Base-by-base conservation (phyloP, 2,797 vertebrate species). In the Luscinia megarhynchos region DNA sequence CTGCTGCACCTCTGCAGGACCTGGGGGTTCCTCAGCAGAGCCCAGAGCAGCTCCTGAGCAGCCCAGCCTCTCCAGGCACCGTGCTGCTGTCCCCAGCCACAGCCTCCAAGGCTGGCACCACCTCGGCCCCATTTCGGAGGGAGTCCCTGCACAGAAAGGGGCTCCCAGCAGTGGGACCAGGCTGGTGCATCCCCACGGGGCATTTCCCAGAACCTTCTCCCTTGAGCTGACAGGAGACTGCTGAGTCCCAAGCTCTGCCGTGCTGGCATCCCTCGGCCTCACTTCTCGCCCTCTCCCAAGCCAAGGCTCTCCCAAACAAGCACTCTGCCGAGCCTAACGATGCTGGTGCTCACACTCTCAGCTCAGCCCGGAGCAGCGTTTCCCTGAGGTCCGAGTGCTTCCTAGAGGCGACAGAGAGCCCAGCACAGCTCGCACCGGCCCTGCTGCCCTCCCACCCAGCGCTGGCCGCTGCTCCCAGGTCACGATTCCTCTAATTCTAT, bases 11-110 rank as follows among this genome's bases (percentile, higher is more conserved):
- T 45, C 18, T 45, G 43, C 43, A 45, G 43, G 43, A 6, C 4
- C 19, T 20, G 43, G 18, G 9, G 45, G 45, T 11, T 21, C 45
- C 10, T 1, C 50, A 15, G 73, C 6, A 1, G 68, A 43, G 22
- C 77, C 72, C 69, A 0, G 6, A 6, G 53, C 0, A 21, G n/a
- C 38, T 54, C 10, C 1, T 1, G 32, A 32, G 2, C 0, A 0
- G 8, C 2, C 27, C 43, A 7, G 0, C 17, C 59, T 12, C 81
- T 26, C 32, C 6, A 6, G 53, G 45, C 32, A 15, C 45, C 1
- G 0, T 4, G 1, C 29, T 36, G 45, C 51, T 6, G 0, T 2
- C 16, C 9, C 55, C 5, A 6, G 19, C 27, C 5, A 0, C 66
- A 27, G 38, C 43, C 57, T 41, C 61, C 3, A 2, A 15, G 45